These are phyloP conservation scores for Sarcophaga peregrina DNA, from an alignment of 1,140 invertebrate genomes.

Conservation along the genomic window DNA sequence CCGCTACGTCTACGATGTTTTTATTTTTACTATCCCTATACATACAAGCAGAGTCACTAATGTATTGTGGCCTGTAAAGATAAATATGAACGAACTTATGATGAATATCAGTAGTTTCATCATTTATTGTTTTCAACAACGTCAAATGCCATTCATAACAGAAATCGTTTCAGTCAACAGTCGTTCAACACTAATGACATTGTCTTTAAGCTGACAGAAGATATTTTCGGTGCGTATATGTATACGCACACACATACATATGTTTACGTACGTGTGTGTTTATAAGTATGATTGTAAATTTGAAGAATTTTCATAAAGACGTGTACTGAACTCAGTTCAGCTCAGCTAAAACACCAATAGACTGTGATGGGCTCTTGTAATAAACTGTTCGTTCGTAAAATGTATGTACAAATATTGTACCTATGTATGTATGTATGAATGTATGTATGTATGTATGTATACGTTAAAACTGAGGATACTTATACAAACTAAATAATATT, in stretches of 20 bases:
- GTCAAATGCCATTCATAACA: conserved; percentile 37
- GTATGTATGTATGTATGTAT: too few relatives aligned
- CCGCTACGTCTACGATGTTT: too few relatives aligned
- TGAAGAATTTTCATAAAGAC: conserved; percentile 1
- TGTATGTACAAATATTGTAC: too few relatives aligned
- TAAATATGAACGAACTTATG: background rate
- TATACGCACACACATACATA: background rate
- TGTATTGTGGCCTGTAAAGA: too few relatives aligned
- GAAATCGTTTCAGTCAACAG: conserved; percentile 19
- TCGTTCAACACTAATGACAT: conserved; percentile 28
- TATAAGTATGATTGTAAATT: background rate
- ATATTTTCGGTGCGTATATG: background rate
- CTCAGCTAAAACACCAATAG: background rate
- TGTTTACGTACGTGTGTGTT: background rate
- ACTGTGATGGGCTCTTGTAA: background rate
- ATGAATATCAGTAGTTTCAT: conserved; percentile 24
- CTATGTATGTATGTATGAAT: too few relatives aligned
- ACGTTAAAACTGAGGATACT: too few relatives aligned
- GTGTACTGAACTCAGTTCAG: background rate
- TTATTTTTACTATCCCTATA: too few relatives aligned
- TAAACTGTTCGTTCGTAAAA: too few relatives aligned
- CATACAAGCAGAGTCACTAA: too few relatives aligned
- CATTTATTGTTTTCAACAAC: conserved; percentile 31
- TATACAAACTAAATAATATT: too few relatives aligned
- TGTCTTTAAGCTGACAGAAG: background rate